Evolutionary conservation across 1,140 invertebrate species (phyloP).

Genomic region (Aleiodes sp.): DNA sequence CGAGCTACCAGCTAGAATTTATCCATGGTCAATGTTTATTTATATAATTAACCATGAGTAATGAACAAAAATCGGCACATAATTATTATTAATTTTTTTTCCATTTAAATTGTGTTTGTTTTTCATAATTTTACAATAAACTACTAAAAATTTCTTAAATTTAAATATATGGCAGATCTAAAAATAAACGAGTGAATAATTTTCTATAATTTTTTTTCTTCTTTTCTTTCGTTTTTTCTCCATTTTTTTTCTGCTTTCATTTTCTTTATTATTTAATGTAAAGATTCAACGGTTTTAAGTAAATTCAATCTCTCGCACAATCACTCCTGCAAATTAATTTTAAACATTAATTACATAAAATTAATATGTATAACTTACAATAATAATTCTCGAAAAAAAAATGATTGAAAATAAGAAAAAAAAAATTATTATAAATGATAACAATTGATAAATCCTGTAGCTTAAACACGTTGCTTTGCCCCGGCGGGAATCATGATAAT

Average conservation of each 20-base stretch:
- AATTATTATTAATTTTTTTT: constrained; percentile 20
- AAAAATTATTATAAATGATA: constrained; percentile 34
- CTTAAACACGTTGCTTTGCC: constrained; percentile 11
- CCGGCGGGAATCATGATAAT: constrained; percentile 21
- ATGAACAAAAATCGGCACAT: constrained; percentile 36
- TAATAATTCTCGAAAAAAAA: constrained; percentile 46
- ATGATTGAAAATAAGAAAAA: constrained; percentile 14
- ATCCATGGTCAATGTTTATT: constrained; percentile 16
- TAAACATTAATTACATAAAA: constrained; percentile 38
- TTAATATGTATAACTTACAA: constrained; percentile 45
- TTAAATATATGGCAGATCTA: constrained; percentile 55
- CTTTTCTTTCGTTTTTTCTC: constrained; percentile 18
- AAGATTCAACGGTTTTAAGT: constrained; percentile 47
- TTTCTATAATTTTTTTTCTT: constrained; percentile 37
- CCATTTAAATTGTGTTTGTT: no score
- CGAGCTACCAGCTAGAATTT: constrained; percentile 37
- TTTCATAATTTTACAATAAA: constrained; percentile 43
- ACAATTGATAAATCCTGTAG: constrained; percentile 41
- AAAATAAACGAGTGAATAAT: constrained; percentile 44
- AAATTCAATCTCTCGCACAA: constrained; percentile 51
- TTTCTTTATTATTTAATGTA: constrained; percentile 33
- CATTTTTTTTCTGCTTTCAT: not conserved
- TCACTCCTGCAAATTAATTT: constrained; percentile 32
- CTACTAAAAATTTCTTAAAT: constrained; percentile 48
- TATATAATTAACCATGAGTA: constrained; percentile 32